These are phyloP conservation scores for Sebastes glaucus DNA, from an alignment of 2,797 vertebrate species.

Conservation along the genomic window DNA sequence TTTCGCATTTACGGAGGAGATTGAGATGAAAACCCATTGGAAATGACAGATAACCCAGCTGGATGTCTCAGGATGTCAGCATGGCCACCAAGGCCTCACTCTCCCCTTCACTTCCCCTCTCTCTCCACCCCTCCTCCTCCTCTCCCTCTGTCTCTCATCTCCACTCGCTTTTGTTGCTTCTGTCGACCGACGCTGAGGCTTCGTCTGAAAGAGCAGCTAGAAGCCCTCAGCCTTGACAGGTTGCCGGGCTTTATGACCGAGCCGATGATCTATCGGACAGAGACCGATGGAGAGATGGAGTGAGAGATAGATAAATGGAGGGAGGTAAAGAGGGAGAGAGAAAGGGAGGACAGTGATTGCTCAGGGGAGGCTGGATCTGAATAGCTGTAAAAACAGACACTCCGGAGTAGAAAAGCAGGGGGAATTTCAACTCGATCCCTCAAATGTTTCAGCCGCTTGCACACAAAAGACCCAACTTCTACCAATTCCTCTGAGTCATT, in stretches of 20 bases:
- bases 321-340: constrained; percentile 21
- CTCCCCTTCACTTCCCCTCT: constrained; percentile 6
- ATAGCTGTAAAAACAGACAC: constrained; percentile 61
- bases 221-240: constrained; percentile 50
- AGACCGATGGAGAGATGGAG: constrained; percentile 45
- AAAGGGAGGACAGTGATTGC: constrained; percentile 52
- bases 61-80: constrained; percentile 51
- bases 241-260: constrained; percentile 45
- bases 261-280: constrained; percentile 56
- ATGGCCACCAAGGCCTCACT: constrained; percentile 17
- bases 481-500: constrained; percentile 76
- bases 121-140: neutral
- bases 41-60: constrained; percentile 60
- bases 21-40: constrained; percentile 53
- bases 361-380: constrained; percentile 44
- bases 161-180: constrained; percentile 22
- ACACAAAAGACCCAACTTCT: constrained; percentile 61
- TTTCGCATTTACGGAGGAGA: constrained; percentile 33
- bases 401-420: constrained; percentile 41
- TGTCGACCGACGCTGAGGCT: constrained; percentile 8
- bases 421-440: constrained; percentile 49
- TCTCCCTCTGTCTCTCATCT: constrained; percentile 6
- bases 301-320: constrained; percentile 38
- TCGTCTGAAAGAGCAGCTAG: constrained; percentile 29
- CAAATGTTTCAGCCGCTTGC: constrained; percentile 59